Conservation (phyloP, 2,888 invertebrate species). For the Pammene aurita region DNA sequence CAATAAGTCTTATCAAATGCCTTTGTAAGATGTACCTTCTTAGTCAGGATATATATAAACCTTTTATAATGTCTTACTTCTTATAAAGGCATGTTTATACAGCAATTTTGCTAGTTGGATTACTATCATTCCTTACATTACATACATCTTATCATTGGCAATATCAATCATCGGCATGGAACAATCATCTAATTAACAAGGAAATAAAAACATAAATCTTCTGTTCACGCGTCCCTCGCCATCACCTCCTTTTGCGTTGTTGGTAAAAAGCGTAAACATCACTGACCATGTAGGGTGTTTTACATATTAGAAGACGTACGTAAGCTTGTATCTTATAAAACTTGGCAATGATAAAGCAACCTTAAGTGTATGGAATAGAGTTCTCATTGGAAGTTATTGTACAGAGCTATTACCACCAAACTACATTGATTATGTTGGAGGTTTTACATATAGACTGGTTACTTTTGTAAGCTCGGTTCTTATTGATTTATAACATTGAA, state of each 20-base stretch:
- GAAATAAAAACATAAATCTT: conserved; percentile 17
- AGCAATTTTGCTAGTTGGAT: too few relatives aligned
- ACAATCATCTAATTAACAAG: conserved; percentile 10
- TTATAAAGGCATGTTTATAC: too few relatives aligned
- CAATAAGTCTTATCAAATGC: too few relatives aligned
- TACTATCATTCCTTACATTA: too few relatives aligned
- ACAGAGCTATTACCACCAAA: conserved; percentile 31
- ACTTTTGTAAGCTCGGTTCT: not conserved
- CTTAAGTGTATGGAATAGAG: not conserved
- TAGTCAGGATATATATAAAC: too few relatives aligned
- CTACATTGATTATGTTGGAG: conserved; percentile 43
- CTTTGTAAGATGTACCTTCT: too few relatives aligned
- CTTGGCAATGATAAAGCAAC: not conserved
- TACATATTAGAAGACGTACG: conserved; percentile 20
- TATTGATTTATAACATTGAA: not conserved
- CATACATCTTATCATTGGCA: not conserved
- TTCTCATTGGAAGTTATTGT: not conserved
- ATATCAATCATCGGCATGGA: not conserved
- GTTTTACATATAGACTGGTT: conserved; percentile 38
- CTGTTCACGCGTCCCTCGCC: conserved; percentile 14
- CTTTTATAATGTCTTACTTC: too few relatives aligned
- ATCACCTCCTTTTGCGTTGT: conserved; percentile 17
- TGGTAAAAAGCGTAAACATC: conserved; percentile 35
- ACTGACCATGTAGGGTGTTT: conserved; percentile 45
- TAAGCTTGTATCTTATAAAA: not conserved